A percentile compares a stretch with the other conserved stretches of the same genome.
Conservation (phyloP, 2,888 invertebrate genomes). For the Macrosiphum euphorbiae region DNA sequence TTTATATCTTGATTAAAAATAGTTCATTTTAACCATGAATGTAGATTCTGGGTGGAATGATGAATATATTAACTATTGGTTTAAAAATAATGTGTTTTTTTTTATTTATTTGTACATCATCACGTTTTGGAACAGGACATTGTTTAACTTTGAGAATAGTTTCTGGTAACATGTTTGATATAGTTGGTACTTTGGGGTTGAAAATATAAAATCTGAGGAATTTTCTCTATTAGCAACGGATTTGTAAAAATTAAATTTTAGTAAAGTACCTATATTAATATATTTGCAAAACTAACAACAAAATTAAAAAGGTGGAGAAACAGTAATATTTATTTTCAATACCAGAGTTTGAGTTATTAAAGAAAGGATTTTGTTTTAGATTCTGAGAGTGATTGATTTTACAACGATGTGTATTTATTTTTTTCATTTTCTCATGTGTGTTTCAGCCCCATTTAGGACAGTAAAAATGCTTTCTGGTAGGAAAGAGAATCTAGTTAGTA, state of each 20-base stretch:
- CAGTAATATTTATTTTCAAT: background rate
- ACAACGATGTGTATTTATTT: too few relatives aligned
- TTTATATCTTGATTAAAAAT: background rate
- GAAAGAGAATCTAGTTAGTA: too few relatives aligned
- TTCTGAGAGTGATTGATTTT: too few relatives aligned
- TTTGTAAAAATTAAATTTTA: background rate
- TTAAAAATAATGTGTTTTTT: background rate
- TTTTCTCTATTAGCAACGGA: background rate
- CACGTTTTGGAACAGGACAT: background rate
- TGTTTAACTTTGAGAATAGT: background rate
- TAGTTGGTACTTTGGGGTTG: background rate
- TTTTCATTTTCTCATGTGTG: too few relatives aligned
- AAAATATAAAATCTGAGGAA: background rate
- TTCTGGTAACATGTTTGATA: background rate
- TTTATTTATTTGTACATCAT: background rate
- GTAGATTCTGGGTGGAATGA: background rate
- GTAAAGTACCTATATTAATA: background rate
- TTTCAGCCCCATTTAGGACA: too few relatives aligned
- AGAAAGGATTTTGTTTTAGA: background rate
- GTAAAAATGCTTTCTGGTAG: too few relatives aligned
- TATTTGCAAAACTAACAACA: background rate
- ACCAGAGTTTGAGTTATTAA: background rate
- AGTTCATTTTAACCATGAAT: background rate
- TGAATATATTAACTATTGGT: background rate
- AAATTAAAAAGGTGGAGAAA: background rate